These are phyloP conservation scores for Drosophila mulleri DNA, from an alignment of 2,888 invertebrate species.

Conservation along the genomic window DNA sequence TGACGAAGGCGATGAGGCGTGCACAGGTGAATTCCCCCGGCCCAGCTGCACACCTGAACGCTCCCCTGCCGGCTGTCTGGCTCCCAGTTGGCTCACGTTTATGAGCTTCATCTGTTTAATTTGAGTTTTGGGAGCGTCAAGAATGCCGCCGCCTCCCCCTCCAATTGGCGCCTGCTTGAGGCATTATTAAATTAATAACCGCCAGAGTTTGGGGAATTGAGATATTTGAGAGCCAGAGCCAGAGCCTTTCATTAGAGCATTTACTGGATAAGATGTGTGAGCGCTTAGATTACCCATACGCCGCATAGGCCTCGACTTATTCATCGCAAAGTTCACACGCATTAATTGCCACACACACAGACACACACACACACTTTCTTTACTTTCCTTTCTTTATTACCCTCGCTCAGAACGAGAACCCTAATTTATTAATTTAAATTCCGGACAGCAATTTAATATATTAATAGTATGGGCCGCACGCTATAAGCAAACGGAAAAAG, in stretches of 20 bases:
- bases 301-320: constrained; percentile 10
- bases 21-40: constrained; percentile 37
- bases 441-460: constrained; percentile 60
- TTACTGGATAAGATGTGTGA: constrained; percentile 22
- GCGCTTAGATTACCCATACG: constrained; percentile 31
- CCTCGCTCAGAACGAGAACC: constrained; percentile 17
- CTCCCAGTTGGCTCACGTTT: constrained; percentile 42
- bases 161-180: constrained; percentile 22
- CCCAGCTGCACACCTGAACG: neutral
- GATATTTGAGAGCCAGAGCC: constrained; percentile 7
- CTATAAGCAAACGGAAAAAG: constrained; percentile 54
- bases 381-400: constrained; percentile 29
- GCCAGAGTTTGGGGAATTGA: constrained; percentile 29
- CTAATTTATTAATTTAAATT: constrained; percentile 78
- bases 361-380: constrained; percentile 57
- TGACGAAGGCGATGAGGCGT: constrained; percentile 26
- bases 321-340: constrained; percentile 44
- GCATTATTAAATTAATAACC: constrained; percentile 55
- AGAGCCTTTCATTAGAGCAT: constrained; percentile 14
- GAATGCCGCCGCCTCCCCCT: constrained; percentile 21
- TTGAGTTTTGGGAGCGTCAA: constrained; percentile 35
- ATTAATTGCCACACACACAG: constrained; percentile 42
- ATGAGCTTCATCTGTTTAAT: constrained; percentile 52
- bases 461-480: constrained; percentile 47
- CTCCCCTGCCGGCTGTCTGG: constrained; percentile 7